Conservation (phyloP, 1,140 invertebrate species). For the Rhyacophila brunnea region DNA sequence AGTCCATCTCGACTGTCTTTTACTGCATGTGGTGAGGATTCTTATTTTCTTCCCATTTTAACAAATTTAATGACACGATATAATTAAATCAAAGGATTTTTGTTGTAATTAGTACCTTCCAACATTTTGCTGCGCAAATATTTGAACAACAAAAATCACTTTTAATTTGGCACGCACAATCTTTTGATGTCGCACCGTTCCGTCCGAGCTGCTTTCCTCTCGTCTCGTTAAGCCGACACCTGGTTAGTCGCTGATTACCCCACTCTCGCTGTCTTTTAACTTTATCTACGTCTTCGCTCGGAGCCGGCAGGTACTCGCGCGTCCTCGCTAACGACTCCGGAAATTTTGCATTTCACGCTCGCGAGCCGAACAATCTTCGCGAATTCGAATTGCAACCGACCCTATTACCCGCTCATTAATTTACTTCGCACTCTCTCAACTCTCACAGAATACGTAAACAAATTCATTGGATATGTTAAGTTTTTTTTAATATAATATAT, state of each 20-base stretch:
- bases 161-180: no score
- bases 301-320: not conserved
- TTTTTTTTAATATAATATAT: not conserved
- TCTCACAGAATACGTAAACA: not conserved
- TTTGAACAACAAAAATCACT: no score
- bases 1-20: no score
- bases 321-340: conserved; percentile 2
- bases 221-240: conserved; percentile 1
- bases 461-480: not conserved
- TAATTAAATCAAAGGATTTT: no score
- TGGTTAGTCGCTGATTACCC: not conserved
- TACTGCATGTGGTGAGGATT: no score
- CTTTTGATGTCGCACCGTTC: not conserved
- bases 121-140: no score
- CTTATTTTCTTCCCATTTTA: no score
- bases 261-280: not conserved
- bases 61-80: no score
- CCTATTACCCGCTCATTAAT: not conserved
- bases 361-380: no score
- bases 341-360: conserved; percentile 5
- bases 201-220: not conserved
- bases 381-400: no score
- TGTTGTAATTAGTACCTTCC: no score
- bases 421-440: not conserved
- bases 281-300: not conserved